Base-by-base conservation (phyloP, 64 coral and sea anemone genomes). In the Stylophora pistillata region DNA sequence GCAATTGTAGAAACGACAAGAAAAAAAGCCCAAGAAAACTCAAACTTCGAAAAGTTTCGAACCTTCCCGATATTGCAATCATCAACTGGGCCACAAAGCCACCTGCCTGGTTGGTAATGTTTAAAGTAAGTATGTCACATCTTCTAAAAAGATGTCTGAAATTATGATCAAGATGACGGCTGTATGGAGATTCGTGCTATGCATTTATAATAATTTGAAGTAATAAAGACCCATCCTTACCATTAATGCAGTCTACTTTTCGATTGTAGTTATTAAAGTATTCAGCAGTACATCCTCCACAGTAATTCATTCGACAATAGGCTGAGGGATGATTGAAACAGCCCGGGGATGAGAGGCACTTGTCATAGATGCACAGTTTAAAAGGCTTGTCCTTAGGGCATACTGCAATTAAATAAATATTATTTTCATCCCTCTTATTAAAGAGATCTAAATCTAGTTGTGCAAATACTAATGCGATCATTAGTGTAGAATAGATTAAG, bases 251-350 rank as follows among this genome's bases (percentile, higher is more conserved):
- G 52, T 87, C 55, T 32, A 87, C 34, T 26, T 74, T 87, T 13
- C 17, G 71, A 59, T 33, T 47, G 23, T 60, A 33, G 74, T 31
- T 27, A 58, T 87, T 76, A 53, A 78, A 89, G 56, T 78, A 89
- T 69, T 79, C 88, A 25, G 88, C 74, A n/a, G 34, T 66, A 52
- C 88, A 89, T n/a, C 34, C 61, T 23, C 76, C 76, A n/a, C 88
- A 89, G 41, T 78, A 89, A 64, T 89, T 80, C 88, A 89, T 89
- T 63, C 77, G 88, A 30, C 88, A 89, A 16, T 64, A 75, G 26
- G 88, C 88, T 17, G 41, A 56, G 7, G 76, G 76, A 68, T 89
- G 60, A 20, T 37, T 66, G 9, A 62, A 52, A 37, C 88, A 89
- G 23, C 65, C 77, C 4, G 61, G 31, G 0, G 70, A 87, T 30